phyloP scores from a whole-genome alignment of 1,140 invertebrate genomes.

The Drosophila auraria region DNA sequence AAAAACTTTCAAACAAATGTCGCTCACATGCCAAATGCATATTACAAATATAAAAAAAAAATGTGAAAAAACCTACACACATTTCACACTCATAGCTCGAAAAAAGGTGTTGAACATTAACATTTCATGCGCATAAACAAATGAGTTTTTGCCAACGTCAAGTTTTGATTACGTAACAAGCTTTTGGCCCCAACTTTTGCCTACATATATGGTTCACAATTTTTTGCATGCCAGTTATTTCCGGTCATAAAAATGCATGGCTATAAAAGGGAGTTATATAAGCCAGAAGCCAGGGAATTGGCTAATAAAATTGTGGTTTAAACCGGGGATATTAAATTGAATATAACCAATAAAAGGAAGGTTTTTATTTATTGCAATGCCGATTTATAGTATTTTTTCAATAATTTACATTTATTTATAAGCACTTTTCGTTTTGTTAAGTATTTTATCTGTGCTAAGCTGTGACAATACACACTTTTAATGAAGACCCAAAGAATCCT shows the following conservation, averaged over 20 bases:
- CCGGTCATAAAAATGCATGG: conserved; percentile 18
- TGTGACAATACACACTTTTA: neutral
- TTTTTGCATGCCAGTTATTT: conserved; percentile 15
- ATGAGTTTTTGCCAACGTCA: conserved; percentile 68
- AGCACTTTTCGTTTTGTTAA: neutral
- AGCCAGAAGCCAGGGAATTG: conserved; percentile 2
- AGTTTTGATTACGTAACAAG: conserved; percentile 73
- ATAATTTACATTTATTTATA: neutral
- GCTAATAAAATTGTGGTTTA: conserved; percentile 19
- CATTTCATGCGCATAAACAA: conserved; percentile 79
- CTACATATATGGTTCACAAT: neutral
- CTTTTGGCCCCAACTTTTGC: conserved; percentile 29
- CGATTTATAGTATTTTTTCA: neutral
- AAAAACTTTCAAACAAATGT: conserved; percentile 81
- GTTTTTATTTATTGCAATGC: neutral
- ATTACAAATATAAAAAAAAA: conserved; percentile 2
- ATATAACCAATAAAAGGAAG: neutral
- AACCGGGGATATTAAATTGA: conserved; percentile 15
- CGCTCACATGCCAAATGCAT: conserved; percentile 74
- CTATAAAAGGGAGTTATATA: conserved; percentile 8
- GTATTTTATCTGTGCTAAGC: neutral
- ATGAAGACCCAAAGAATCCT: neutral
- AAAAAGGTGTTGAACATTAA: conserved; percentile 75
- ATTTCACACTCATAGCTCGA: conserved; percentile 29
- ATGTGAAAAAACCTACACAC: neutral